Conservation (phyloP, 2,113 vertebrate genomes). For the Cnemophilus loriae region DNA sequence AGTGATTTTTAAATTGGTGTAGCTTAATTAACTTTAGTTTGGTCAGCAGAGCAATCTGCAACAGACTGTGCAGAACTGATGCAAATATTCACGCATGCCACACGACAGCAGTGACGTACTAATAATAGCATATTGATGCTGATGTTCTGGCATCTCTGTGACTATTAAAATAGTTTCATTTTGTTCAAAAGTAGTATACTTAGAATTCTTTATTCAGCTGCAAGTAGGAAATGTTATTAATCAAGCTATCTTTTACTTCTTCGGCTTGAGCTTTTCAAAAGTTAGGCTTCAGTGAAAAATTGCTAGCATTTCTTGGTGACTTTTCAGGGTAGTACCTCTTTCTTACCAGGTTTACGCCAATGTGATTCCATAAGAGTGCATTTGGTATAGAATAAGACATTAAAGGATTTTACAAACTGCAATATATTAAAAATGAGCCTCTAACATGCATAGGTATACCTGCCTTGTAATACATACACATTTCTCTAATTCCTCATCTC, state of each 20-base stretch:
- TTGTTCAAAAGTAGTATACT: neutral
- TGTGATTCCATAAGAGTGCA: neutral
- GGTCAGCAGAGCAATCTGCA: neutral
- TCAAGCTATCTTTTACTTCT: neutral
- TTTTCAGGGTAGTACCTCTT: neutral
- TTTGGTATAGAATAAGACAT: neutral
- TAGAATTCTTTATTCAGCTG: neutral
- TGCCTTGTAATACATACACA: neutral
- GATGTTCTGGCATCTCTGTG: neutral
- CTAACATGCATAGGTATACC: neutral
- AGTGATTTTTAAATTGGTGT: neutral
- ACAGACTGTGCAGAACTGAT: neutral
- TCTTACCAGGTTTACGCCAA: neutral
- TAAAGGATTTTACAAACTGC: neutral
- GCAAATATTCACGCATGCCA: neutral
- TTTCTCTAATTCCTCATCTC: neutral
- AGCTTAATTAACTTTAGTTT: neutral
- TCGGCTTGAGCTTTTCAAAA: neutral
- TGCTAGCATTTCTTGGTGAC: neutral
- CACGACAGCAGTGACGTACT: fast-evolving
- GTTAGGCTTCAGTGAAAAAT: neutral
- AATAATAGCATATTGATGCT: neutral
- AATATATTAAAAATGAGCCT: neutral
- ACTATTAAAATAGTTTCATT: neutral
- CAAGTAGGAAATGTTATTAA: neutral